A percentile compares a stretch with the other conserved stretches of the same genome.
Conservation (phyloP, 2,113 vertebrate genomes). For the Rhizomys pruinosus region DNA sequence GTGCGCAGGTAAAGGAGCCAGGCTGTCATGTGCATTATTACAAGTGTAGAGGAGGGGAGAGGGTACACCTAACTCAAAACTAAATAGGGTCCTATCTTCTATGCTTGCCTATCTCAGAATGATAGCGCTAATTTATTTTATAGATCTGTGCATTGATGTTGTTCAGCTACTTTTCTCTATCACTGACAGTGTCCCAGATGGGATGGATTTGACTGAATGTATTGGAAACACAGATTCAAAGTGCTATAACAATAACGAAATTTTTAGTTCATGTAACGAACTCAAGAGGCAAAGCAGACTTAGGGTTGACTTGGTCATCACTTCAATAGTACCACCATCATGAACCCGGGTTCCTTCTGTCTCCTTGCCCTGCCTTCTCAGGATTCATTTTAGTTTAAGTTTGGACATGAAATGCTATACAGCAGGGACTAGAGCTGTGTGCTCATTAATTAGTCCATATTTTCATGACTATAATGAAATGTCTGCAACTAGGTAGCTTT, state of each 20-base stretch:
- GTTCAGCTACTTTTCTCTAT: not conserved
- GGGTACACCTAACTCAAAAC: no score
- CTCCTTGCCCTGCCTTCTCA: not conserved
- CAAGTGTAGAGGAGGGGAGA: no score
- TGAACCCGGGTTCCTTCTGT: not conserved
- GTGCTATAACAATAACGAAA: not conserved
- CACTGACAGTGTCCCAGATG: not conserved
- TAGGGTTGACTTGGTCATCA: not conserved
- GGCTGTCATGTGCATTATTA: not conserved
- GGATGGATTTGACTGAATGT: not conserved
- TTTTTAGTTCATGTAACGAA: not conserved
- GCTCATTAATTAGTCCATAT: not conserved
- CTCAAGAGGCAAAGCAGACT: not conserved
- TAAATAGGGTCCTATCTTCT: not conserved
- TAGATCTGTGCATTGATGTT: not conserved
- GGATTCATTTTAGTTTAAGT: not conserved
- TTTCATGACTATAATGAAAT: not conserved
- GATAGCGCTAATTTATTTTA: not conserved
- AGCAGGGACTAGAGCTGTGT: not conserved
- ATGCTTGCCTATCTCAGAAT: not conserved
- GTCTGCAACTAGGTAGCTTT: not conserved
- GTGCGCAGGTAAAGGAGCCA: not conserved
- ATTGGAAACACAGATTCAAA: not conserved
- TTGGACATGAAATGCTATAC: not conserved
- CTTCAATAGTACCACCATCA: not conserved